A percentile compares a stretch with the other conserved stretches of the same genome.
phyloP scores from a whole-genome alignment of 2,113 vertebrate genomes.

The Vanacampus margaritifer region DNA sequence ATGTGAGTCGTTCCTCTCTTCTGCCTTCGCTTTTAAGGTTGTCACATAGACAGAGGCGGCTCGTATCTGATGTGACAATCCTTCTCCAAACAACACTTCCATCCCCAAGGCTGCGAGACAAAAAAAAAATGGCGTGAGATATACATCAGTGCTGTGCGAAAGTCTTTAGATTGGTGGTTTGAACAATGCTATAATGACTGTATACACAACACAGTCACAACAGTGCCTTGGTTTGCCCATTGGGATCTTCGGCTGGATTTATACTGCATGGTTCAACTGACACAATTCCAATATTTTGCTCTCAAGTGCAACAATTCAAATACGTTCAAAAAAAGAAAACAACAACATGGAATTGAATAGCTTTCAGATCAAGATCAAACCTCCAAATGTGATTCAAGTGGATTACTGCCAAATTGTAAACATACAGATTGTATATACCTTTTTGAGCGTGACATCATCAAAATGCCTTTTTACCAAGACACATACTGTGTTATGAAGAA shows the following conservation, averaged over 20 bases:
- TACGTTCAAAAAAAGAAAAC: too few relatives aligned
- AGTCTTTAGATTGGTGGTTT: neutral
- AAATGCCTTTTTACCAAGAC: too few relatives aligned
- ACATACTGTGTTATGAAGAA: neutral
- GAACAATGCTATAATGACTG: neutral
- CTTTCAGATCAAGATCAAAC: too few relatives aligned
- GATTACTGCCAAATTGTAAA: too few relatives aligned
- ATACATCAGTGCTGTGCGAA: constrained; percentile 8
- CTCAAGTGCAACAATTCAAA: too few relatives aligned
- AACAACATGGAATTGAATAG: too few relatives aligned
- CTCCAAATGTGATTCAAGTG: too few relatives aligned
- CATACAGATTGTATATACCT: too few relatives aligned
- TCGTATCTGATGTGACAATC: constrained; percentile 64
- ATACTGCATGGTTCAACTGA: too few relatives aligned
- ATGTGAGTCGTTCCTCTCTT: constrained; percentile 54
- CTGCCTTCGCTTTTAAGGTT: constrained; percentile 46
- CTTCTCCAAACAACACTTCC: constrained; percentile 60
- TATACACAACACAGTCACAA: neutral
- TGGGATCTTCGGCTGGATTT: too few relatives aligned
- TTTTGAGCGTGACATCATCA: too few relatives aligned
- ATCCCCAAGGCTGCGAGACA: constrained; percentile 48
- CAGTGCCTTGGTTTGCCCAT: neutral
- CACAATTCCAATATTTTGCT: too few relatives aligned
- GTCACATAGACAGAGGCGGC: constrained; percentile 56
- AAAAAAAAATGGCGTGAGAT: constrained; percentile 34